phyloP scores from a whole-genome alignment of 2,797 vertebrate genomes.

The Otolemur crassicaudatus region DNA sequence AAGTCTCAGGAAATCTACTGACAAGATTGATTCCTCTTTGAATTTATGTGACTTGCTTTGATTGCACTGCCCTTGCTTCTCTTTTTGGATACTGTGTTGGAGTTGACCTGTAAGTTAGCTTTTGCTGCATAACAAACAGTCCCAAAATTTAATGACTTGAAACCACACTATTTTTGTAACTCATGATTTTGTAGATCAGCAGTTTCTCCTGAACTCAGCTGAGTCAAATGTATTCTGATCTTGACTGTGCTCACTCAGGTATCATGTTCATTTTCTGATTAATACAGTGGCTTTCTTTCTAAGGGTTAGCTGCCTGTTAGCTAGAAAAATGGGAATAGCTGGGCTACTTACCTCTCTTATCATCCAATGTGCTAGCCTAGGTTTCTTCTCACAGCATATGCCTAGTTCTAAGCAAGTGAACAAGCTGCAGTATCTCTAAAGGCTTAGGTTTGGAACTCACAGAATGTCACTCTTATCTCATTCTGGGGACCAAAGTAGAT shows the following conservation, averaged over 20 bases:
- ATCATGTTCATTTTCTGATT: neutral
- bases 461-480: neutral
- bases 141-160: neutral
- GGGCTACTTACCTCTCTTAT: neutral
- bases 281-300: neutral
- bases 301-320: neutral
- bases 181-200: neutral
- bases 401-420: neutral
- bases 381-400: neutral
- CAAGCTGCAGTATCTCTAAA: neutral
- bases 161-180: neutral
- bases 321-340: neutral
- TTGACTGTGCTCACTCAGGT: neutral
- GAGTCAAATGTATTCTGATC: neutral
- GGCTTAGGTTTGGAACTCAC: neutral
- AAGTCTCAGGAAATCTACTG: slow-evolving; percentile 2
- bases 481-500: neutral
- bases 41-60: neutral
- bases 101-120: neutral
- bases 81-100: neutral
- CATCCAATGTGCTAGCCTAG: neutral
- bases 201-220: neutral
- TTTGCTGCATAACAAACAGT: neutral
- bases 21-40: neutral
- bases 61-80: neutral